These are phyloP conservation scores for Papilio glaucus DNA, from an alignment of 1,140 invertebrate genomes.

Conservation along the genomic window DNA sequence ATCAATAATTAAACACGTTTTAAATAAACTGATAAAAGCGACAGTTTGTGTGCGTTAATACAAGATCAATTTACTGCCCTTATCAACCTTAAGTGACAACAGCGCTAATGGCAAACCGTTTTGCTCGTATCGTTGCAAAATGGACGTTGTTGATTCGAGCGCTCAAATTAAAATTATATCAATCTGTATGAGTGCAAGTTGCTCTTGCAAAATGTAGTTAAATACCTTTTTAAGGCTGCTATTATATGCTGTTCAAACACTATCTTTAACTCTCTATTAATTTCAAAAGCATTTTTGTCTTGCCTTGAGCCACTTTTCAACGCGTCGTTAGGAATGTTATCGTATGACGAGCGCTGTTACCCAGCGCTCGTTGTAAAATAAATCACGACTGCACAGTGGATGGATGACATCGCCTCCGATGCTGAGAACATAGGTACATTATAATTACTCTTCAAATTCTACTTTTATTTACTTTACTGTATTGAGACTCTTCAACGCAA, in stretches of 20 bases:
- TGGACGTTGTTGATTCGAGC: background rate
- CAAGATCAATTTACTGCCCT: slow-evolving; percentile 6
- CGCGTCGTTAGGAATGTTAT: slow-evolving; percentile 10
- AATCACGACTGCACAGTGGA: background rate
- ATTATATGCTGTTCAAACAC: slow-evolving; percentile 17
- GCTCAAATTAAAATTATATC: slow-evolving; percentile 13
- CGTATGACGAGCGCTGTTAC: background rate
- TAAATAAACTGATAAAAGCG: background rate
- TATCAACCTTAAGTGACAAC: slow-evolving; percentile 15
- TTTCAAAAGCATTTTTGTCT: slow-evolving; percentile 13
- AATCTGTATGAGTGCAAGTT: slow-evolving; percentile 7
- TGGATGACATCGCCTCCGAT: background rate
- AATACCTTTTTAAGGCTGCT: slow-evolving; percentile 15
- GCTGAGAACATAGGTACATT: background rate
- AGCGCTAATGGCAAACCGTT: slow-evolving; percentile 7
- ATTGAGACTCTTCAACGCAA: no score
- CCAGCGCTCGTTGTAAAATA: slow-evolving; percentile 8
- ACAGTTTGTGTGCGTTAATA: background rate
- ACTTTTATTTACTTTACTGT: background rate
- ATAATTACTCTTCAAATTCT: background rate
- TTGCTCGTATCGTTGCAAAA: slow-evolving; percentile 10
- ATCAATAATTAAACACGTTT: background rate
- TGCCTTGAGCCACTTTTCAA: slow-evolving; percentile 26
- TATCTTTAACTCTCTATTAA: slow-evolving; percentile 31
- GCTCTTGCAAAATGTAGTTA: slow-evolving; percentile 19